Percentiles rank a stretch among this genome's conserved stretches.
phyloP scores from a whole-genome alignment of 1,140 invertebrate genomes.

The Diuraphis noxia region DNA sequence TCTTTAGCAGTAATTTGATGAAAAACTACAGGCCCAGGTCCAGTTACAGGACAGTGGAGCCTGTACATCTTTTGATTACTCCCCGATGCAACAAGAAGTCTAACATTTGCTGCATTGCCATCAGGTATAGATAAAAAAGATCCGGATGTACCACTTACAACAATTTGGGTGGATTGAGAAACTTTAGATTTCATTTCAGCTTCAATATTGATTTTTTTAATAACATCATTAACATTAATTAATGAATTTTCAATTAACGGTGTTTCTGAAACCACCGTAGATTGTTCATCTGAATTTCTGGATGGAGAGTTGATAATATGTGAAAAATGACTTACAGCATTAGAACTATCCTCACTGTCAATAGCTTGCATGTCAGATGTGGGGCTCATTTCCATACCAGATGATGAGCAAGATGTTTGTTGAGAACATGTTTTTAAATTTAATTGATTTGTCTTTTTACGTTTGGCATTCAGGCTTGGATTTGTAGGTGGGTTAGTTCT shows the following conservation, averaged over 20 bases:
- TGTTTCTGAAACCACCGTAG: slow-evolving; percentile 56
- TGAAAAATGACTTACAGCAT: slow-evolving; percentile 59
- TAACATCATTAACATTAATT: slow-evolving; percentile 49
- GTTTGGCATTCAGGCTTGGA: slow-evolving; percentile 70
- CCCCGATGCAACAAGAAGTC: slow-evolving; percentile 35
- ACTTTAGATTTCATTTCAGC: slow-evolving; percentile 52
- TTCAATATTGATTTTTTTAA: slow-evolving; percentile 55
- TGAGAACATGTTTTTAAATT: slow-evolving; percentile 64
- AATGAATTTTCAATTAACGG: slow-evolving; percentile 56
- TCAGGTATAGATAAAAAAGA: slow-evolving; percentile 48
- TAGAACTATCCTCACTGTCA: slow-evolving; percentile 58
- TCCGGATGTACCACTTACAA: slow-evolving; percentile 44
- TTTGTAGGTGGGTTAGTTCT: slow-evolving; percentile 75
- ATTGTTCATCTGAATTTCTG: slow-evolving; percentile 55
- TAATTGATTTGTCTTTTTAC: slow-evolving; percentile 71
- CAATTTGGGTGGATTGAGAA: slow-evolving; percentile 57
- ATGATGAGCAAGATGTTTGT: slow-evolving; percentile 60
- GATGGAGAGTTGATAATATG: slow-evolving; percentile 61
- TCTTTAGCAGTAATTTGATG: slow-evolving; percentile 41
- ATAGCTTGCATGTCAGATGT: slow-evolving; percentile 57
- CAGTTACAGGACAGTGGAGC: slow-evolving; percentile 29
- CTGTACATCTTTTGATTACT: slow-evolving; percentile 44
- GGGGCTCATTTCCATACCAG: slow-evolving; percentile 58
- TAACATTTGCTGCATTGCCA: slow-evolving; percentile 40
- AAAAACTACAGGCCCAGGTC: slow-evolving; percentile 33